These are phyloP conservation scores for Lepisosteus oculatus DNA, from an alignment of 2,113 vertebrate species.

Conservation along the genomic window DNA sequence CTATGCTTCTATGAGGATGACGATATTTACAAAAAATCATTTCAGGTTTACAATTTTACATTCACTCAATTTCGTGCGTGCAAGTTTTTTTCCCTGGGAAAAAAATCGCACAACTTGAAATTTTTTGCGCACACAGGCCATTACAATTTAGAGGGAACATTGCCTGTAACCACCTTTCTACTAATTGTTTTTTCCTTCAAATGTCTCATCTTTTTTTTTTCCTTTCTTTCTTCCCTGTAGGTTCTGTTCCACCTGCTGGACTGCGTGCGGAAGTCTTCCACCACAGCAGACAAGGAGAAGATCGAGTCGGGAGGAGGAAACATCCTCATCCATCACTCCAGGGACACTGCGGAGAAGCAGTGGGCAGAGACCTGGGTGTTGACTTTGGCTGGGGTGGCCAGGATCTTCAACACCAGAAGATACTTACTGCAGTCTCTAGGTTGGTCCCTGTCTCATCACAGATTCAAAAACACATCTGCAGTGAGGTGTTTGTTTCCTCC, in stretches of 20 bases:
- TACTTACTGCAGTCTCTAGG: conserved; percentile 91
- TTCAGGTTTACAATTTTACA: too few species aligned
- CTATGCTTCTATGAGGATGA: too few species aligned
- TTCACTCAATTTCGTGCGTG: too few species aligned
- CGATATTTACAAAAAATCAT: too few species aligned
- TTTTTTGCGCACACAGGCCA: too few species aligned
- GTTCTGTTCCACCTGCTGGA: conserved; percentile 91
- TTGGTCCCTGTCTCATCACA: conserved; percentile 43
- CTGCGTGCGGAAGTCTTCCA: conserved; percentile 90
- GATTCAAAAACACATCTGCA: neutral
- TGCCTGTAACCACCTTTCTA: too few species aligned
- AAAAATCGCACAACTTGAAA: too few species aligned
- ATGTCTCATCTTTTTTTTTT: neutral
- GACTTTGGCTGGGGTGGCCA: conserved; percentile 90
- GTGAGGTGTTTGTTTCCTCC: neutral
- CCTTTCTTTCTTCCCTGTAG: conserved; percentile 54
- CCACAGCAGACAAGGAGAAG: conserved; percentile 97
- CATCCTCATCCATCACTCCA: conserved; percentile 97
- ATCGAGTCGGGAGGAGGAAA: conserved; percentile 97
- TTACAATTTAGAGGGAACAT: too few species aligned
- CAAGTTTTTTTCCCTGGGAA: too few species aligned
- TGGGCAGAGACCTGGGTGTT: conserved; percentile 99
- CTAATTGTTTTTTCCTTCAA: too few species aligned
- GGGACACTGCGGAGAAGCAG: conserved; percentile 98
- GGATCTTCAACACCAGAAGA: conserved; percentile 96